phyloP scores from a whole-genome alignment of 2,888 invertebrate species.

The Sinhomidia bicolor region DNA sequence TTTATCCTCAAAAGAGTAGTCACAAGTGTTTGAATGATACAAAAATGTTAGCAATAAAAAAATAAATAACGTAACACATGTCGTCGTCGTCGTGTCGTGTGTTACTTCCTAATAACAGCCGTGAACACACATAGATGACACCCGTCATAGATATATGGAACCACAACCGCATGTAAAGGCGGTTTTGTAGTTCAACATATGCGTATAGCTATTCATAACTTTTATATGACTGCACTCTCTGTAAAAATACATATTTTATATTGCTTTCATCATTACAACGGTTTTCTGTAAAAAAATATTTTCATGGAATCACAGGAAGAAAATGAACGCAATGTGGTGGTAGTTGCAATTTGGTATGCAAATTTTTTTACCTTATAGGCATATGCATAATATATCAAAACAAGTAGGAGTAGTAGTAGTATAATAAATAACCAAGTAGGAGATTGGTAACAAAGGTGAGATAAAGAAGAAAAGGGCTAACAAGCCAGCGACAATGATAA shows the following conservation, averaged over 20 bases:
- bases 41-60: slow-evolving; percentile 11
- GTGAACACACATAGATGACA: slow-evolving; percentile 20
- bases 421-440: not conserved
- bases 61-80: not conserved
- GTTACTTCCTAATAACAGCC: not conserved
- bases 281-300: too few species aligned
- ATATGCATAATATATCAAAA: not conserved
- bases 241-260: too few species aligned
- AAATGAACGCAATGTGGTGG: too few species aligned
- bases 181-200: not conserved
- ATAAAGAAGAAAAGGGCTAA: slow-evolving; percentile 16
- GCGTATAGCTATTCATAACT: too few species aligned
- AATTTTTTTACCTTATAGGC: slow-evolving; percentile 21
- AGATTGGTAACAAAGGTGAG: slow-evolving; percentile 41
- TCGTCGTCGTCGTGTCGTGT: not conserved
- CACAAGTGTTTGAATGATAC: slow-evolving; percentile 21
- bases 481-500: slow-evolving; percentile 50
- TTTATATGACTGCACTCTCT: too few species aligned
- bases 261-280: too few species aligned
- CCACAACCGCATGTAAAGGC: not conserved
- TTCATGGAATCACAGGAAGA: slow-evolving; percentile 3
- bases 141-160: not conserved
- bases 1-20: slow-evolving; percentile 25
- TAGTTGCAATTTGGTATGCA: slow-evolving; percentile 26
- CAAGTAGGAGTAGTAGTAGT: too few species aligned